Evolutionary conservation across 35 echinoderm and acorn worm genomes (phyloP), one percentile per base, ranked within the genome.

Genomic region (Apostichopus californicus): DNA sequence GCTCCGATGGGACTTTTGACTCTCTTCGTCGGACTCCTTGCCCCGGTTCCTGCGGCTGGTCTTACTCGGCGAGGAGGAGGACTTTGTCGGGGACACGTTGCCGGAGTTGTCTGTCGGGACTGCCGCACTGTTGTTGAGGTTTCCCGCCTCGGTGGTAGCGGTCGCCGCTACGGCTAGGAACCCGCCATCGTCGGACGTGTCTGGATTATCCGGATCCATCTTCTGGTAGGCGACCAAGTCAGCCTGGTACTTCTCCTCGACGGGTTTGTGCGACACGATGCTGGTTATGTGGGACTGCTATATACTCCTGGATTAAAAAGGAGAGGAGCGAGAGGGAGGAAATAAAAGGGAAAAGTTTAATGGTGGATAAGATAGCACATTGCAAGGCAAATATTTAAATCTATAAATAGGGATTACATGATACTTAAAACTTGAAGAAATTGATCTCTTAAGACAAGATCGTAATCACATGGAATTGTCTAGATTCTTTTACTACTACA

Each of bases 21-120:
- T 96, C 77, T 96, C 95, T 13, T 96, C 95, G 57, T 96, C 95
- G 0, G 93, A 94, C 28, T 94, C 95, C 53, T 94, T 86, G 28
- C 93, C 93, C 2, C 93, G 84, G 86, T 93, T 92, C 68, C 92
- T 94, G 24, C 73, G 60, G 17, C 91, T 92, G 1, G 87, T 53
- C 81, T 90, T 94, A 1, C 46, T 70, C 6, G 77, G 57, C 5
- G 87, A 79, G 5, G 72, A 61, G 2, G 34, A 46, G 12, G 73
- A 65, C 55, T 91, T 86, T 46, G 88, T 84, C 22, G 79, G 52
- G 14, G 90, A 92, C 58, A 84, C 23, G 12, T 81, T 81, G 59
- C 58, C 78, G 11, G 71, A 5, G 34, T 59, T 79, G 53, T 89
- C 77, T 56, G 71, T 77, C 6, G 65, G 57, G 7, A 79, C 56